Conservation (phyloP, 92 coral and sea anemone species). For the Palythoa grandiflora region DNA sequence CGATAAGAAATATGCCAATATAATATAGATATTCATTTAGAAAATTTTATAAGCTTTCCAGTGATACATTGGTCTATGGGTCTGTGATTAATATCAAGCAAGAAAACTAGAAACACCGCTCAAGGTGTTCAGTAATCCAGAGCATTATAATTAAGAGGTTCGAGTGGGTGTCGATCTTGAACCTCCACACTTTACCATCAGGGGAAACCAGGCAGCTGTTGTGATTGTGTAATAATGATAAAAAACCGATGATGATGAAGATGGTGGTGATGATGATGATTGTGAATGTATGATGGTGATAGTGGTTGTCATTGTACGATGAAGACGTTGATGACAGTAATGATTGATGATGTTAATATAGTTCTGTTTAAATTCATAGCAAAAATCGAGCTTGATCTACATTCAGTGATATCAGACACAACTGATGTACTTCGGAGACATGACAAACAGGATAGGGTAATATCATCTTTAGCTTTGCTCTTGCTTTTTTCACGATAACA, state of each 20-base stretch:
- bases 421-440: conserved; percentile 76
- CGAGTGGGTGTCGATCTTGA: no score
- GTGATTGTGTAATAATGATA: not conserved
- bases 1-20: no score
- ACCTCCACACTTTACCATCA: not conserved
- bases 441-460: conserved; percentile 83
- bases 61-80: no score
- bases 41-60: no score
- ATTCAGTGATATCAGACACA: conserved; percentile 66
- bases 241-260: not conserved
- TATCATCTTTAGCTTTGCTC: not conserved
- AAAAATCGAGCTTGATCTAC: conserved; percentile 76
- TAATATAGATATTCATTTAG: no score
- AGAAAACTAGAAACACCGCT: no score
- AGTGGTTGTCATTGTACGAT: not conserved
- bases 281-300: no score
- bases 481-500: not conserved
- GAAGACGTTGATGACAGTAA: not conserved
- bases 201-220: not conserved
- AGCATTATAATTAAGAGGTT: no score
- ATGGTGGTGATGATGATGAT: not conserved
- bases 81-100: no score
- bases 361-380: conserved; percentile 24
- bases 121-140: no score
- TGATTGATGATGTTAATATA: not conserved